These are phyloP conservation scores for Polyommatus icarus DNA, from an alignment of 2,888 invertebrate species.

Conservation along the genomic window DNA sequence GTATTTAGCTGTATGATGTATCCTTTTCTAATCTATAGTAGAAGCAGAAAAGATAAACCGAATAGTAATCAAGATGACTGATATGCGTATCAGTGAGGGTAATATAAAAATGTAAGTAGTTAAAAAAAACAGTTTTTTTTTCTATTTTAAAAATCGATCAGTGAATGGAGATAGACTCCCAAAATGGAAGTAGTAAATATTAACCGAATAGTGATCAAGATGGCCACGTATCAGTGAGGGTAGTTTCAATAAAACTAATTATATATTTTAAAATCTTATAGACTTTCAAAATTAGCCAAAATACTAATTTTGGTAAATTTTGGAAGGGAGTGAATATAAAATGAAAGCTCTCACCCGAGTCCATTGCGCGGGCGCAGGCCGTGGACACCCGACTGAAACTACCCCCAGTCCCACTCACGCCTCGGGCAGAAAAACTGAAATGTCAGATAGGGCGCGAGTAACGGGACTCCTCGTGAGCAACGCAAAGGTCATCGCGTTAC, in stretches of 20 bases:
- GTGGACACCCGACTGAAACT: slow-evolving; percentile 41
- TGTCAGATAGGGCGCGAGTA: slow-evolving; percentile 54
- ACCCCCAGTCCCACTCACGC: slow-evolving; percentile 46
- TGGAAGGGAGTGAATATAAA: not conserved
- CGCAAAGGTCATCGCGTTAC: slow-evolving; percentile 34
- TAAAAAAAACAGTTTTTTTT: too few species aligned
- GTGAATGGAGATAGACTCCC: too few species aligned
- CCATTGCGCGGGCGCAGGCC: slow-evolving; percentile 51
- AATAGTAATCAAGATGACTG: too few species aligned
- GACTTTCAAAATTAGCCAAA: not conserved
- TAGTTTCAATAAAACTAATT: not conserved
- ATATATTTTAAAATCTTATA: not conserved
- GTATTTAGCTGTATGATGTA: too few species aligned
- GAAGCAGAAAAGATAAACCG: too few species aligned
- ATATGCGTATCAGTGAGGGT: too few species aligned
- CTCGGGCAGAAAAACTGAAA: slow-evolving; percentile 57
- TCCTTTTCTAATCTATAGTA: too few species aligned
- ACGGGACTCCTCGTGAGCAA: slow-evolving; percentile 42
- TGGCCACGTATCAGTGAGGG: not conserved
- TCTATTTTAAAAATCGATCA: too few species aligned
- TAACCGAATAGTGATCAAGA: not conserved
- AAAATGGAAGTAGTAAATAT: too few species aligned
- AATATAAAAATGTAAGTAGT: too few species aligned
- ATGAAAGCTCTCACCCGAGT: slow-evolving; percentile 53
- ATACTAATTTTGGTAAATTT: not conserved